phyloP scores from a whole-genome alignment of 2,797 vertebrate species.

The Columba guinea region DNA sequence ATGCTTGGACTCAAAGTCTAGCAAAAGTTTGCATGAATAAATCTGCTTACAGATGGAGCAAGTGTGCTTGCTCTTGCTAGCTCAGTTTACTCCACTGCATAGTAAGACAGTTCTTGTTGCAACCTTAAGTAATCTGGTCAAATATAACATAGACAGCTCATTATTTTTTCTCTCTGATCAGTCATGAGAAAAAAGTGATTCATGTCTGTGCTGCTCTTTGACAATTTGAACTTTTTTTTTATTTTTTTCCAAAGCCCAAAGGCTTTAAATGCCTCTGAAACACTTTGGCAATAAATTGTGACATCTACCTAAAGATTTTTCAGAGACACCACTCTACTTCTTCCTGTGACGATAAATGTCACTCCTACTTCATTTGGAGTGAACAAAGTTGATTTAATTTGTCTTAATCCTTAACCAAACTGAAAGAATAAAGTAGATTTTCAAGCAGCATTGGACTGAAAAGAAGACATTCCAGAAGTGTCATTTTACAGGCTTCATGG shows the following conservation, averaged over 20 bases:
- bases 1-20: not conserved
- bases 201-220: not conserved
- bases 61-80: not conserved
- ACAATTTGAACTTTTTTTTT: not conserved
- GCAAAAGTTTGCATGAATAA: not conserved
- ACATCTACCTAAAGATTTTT: not conserved
- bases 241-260: not conserved
- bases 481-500: not conserved
- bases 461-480: not conserved
- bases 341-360: not conserved
- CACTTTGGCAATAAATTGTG: not conserved
- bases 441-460: not conserved
- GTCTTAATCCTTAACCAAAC: not conserved
- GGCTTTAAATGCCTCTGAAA: not conserved
- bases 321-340: not conserved
- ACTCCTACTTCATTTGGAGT: not conserved
- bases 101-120: not conserved
- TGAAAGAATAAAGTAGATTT: slow-evolving; percentile 3
- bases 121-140: not conserved
- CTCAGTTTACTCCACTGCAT: not conserved
- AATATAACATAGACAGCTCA: not conserved
- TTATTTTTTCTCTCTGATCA: not conserved
- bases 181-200: not conserved
- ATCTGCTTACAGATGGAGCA: not conserved
- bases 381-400: not conserved